Percentiles rank a stretch among this genome's conserved stretches.
Conservation (phyloP, 92 coral and sea anemone genomes). For the Porites cylindrica region DNA sequence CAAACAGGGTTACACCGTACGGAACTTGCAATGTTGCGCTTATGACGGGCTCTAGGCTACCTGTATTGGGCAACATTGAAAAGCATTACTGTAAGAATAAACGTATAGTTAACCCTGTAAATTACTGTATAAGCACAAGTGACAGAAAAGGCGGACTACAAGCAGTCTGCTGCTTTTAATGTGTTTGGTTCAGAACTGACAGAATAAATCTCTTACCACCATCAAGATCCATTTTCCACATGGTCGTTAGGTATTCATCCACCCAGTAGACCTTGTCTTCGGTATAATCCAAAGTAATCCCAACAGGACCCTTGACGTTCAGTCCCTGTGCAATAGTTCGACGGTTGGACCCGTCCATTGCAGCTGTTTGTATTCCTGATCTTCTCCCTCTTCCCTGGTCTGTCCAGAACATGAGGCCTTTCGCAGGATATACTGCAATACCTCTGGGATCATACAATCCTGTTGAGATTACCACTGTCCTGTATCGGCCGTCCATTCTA, state of each 20-base stretch:
- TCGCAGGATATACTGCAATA: conserved; percentile 87
- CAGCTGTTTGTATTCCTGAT: conserved; percentile 67
- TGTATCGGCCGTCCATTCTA: conserved; percentile 83
- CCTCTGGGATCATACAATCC: conserved; percentile 79
- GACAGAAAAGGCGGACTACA: too few species aligned
- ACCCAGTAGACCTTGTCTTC: conserved; percentile 80
- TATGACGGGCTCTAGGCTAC: not conserved
- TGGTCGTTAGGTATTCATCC: conserved; percentile 49
- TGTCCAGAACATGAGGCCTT: conserved; percentile 94
- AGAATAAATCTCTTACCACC: conserved; percentile 68
- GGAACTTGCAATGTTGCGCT: conserved; percentile 43
- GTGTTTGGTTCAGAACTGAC: too few species aligned
- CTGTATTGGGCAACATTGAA: not conserved
- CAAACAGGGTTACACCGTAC: conserved; percentile 74
- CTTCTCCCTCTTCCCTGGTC: conserved; percentile 60
- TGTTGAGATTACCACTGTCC: conserved; percentile 75
- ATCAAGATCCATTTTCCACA: conserved; percentile 82
- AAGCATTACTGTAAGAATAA: not conserved
- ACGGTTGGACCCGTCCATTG: conserved; percentile 87
- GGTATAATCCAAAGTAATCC: conserved; percentile 81
- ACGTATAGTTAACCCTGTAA: too few species aligned
- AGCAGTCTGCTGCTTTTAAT: too few species aligned
- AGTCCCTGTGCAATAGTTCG: conserved; percentile 44
- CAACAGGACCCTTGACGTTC: conserved; percentile 36
- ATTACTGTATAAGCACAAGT: too few species aligned